Conservation (phyloP, 2,888 invertebrate species). For the Hymenopus coronatus region DNA sequence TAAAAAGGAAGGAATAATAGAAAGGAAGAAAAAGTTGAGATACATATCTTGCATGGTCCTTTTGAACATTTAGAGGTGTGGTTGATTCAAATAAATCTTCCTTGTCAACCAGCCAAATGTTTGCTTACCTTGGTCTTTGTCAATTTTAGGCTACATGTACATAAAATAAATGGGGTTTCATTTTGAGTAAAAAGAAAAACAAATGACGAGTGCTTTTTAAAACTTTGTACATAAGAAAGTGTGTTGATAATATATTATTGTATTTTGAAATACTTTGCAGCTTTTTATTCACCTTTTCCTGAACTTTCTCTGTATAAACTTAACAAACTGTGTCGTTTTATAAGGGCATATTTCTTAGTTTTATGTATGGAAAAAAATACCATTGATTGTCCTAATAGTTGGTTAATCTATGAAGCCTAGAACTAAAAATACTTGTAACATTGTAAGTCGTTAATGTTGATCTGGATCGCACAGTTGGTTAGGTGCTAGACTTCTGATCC, state of each 20-base stretch:
- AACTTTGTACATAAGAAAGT: slow-evolving; percentile 32
- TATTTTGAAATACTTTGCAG: slow-evolving; percentile 17
- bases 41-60: slow-evolving; percentile 31
- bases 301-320: too few species aligned
- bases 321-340: too few species aligned
- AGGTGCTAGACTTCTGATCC: too few species aligned
- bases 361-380: too few species aligned
- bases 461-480: too few species aligned
- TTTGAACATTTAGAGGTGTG: background rate
- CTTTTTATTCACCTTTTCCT: background rate
- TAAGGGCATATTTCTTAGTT: too few species aligned
- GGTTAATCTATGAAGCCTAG: too few species aligned
- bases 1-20: background rate
- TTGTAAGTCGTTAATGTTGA: too few species aligned
- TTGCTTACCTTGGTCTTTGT: slow-evolving; percentile 14
- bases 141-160: slow-evolving; percentile 21
- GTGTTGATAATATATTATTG: slow-evolving; percentile 32
- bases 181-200: background rate
- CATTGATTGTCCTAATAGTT: too few species aligned
- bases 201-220: slow-evolving; percentile 24
- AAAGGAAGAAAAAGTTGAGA: background rate
- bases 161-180: slow-evolving; percentile 19
- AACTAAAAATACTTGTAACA: too few species aligned
- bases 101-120: slow-evolving; percentile 22
- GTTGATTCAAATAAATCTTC: slow-evolving; percentile 5